Evolutionary conservation across 2,888 invertebrate genomes (phyloP).

Genomic region (Eumerus sabulonum): DNA sequence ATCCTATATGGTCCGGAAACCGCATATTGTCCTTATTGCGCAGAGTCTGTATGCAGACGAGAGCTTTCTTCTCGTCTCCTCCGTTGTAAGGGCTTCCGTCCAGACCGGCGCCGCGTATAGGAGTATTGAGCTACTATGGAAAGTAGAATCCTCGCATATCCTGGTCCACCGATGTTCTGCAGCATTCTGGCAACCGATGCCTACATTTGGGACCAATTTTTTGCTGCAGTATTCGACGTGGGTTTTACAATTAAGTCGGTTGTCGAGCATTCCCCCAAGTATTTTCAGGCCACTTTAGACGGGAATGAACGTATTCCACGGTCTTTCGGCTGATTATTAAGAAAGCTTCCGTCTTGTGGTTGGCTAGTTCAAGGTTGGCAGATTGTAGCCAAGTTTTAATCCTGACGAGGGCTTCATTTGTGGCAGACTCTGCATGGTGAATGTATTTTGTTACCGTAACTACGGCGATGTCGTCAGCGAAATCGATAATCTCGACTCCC

Average conservation of each 20-base stretch:
- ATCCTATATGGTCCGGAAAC: background rate
- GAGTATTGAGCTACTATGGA: background rate
- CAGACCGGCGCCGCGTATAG: background rate
- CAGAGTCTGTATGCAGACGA: conserved; percentile 1
- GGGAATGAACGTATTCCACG: background rate
- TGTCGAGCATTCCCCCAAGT: background rate
- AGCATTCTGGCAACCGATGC: background rate
- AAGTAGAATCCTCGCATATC: background rate
- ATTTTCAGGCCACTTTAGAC: background rate
- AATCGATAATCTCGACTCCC: background rate
- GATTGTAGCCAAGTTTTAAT: background rate
- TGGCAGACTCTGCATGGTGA: background rate
- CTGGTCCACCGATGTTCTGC: background rate
- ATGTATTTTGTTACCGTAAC: background rate
- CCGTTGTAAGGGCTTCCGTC: background rate
- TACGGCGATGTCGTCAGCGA: background rate
- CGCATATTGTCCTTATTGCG: background rate
- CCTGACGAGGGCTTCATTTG: background rate
- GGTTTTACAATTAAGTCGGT: background rate
- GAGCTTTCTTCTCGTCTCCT: background rate
- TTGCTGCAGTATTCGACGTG: background rate
- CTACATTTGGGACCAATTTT: background rate
- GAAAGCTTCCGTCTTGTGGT: background rate
- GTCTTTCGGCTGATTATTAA: background rate
- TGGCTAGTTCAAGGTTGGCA: background rate